These are phyloP conservation scores for Capitulum mitella DNA, from an alignment of 2,888 invertebrate species.

Conservation along the genomic window DNA sequence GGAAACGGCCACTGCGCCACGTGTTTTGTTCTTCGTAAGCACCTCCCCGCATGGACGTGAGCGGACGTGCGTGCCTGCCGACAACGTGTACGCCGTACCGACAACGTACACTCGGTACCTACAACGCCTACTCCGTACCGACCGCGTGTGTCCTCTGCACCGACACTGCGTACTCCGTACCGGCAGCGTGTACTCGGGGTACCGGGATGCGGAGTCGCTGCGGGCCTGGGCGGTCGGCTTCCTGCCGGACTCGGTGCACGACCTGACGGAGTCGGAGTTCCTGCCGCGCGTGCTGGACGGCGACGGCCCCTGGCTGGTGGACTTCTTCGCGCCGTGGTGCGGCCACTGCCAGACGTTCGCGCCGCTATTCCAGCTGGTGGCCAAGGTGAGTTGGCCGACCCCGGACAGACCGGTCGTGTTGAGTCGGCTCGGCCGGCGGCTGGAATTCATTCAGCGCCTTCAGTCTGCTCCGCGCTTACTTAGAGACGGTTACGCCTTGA, in stretches of 20 bases:
- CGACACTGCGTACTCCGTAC: background rate
- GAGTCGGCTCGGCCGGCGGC: background rate
- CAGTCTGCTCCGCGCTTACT: too few species aligned
- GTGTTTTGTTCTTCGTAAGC: too few species aligned
- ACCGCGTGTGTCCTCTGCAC: background rate
- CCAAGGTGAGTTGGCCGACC: constrained; percentile 50
- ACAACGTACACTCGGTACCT: too few species aligned
- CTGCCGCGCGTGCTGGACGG: constrained; percentile 36
- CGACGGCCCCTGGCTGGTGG: constrained; percentile 48
- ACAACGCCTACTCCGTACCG: too few species aligned
- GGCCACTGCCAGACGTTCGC: constrained; percentile 46
- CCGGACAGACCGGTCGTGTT: too few species aligned
- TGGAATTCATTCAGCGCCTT: too few species aligned
- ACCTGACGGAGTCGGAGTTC: constrained; percentile 47
- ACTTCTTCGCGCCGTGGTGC: constrained; percentile 51
- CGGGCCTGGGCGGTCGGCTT: constrained; percentile 57
- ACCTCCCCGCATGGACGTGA: too few species aligned
- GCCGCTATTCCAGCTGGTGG: constrained; percentile 56
- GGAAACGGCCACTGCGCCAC: too few species aligned
- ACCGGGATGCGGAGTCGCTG: constrained; percentile 55
- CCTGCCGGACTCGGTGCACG: constrained; percentile 53
- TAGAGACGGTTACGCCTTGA: too few species aligned
- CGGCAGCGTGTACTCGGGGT: constrained; percentile 51
- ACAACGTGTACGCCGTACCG: too few species aligned
- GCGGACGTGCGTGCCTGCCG: too few species aligned